These are phyloP conservation scores for Raphicerus campestris DNA, from an alignment of 2,113 vertebrate genomes.

Conservation along the genomic window DNA sequence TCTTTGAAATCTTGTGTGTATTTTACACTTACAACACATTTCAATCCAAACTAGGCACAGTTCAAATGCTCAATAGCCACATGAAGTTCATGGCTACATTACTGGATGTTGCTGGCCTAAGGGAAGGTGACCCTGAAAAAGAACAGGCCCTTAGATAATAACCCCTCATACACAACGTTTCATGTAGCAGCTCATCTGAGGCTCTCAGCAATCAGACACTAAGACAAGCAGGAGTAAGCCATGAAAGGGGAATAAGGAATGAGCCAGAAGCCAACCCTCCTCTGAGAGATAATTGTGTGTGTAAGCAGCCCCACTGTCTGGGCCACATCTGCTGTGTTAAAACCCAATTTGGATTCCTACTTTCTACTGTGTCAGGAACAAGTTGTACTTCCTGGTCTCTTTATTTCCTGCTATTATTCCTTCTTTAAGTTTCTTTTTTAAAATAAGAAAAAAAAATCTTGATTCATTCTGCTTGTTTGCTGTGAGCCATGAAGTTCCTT, in stretches of 20 bases:
- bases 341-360: slow-evolving; percentile 28
- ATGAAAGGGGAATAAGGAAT: not conserved
- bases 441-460: slow-evolving; percentile 4
- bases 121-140: not conserved
- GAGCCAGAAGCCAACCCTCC: not conserved
- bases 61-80: not conserved
- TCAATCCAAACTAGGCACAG: not conserved
- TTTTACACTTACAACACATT: not conserved
- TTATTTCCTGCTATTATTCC: not conserved
- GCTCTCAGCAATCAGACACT: not conserved
- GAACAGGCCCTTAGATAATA: not conserved
- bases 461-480: not conserved
- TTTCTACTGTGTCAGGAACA: slow-evolving; percentile 40
- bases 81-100: not conserved
- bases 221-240: not conserved
- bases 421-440: slow-evolving; percentile 24
- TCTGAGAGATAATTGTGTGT: not conserved
- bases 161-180: not conserved
- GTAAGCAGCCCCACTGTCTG: not conserved
- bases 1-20: not conserved
- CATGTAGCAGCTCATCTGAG: not conserved
- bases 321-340: slow-evolving; percentile 30
- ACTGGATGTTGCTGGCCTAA: not conserved
- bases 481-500: not conserved
- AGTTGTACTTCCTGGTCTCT: slow-evolving; percentile 28